phyloP scores from a whole-genome alignment of 1,140 invertebrate species.

The Lepidostoma basale region DNA sequence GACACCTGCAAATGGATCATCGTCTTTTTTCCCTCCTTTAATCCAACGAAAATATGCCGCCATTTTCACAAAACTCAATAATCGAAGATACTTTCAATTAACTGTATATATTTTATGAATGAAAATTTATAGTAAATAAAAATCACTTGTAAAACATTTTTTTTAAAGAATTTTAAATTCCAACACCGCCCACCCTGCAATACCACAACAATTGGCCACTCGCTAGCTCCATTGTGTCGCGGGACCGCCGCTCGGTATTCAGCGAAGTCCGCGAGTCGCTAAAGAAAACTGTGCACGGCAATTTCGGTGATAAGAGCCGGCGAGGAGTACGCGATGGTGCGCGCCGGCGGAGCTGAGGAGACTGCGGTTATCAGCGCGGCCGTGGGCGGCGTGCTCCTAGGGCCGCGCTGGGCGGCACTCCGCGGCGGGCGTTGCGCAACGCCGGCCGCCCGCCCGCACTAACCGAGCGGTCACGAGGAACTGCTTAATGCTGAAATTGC shows the following conservation, averaged over 20 bases:
- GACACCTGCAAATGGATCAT: slow-evolving; percentile 61
- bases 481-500: too few species aligned
- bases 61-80: too few species aligned
- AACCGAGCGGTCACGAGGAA: slow-evolving; percentile 39
- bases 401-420: slow-evolving; percentile 48
- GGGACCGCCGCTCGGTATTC: too few species aligned
- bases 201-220: too few species aligned
- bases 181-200: too few species aligned
- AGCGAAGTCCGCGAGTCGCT: background rate
- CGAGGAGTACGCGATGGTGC: slow-evolving; percentile 47
- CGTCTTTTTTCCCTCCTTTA: slow-evolving; percentile 67
- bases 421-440: background rate
- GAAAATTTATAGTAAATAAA: too few species aligned
- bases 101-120: too few species aligned
- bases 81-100: too few species aligned
- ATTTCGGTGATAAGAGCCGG: slow-evolving; percentile 43
- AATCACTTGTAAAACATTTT: too few species aligned
- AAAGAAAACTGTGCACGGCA: slow-evolving; percentile 26
- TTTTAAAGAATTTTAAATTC: too few species aligned
- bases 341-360: slow-evolving; percentile 53
- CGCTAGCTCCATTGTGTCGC: too few species aligned
- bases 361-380: slow-evolving; percentile 54
- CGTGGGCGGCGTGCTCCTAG: too few species aligned
- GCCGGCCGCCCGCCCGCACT: slow-evolving; percentile 34
- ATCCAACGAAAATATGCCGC: slow-evolving; percentile 76